These are phyloP conservation scores for Strigamia crassipes DNA, from an alignment of 2,888 invertebrate genomes.

Conservation along the genomic window DNA sequence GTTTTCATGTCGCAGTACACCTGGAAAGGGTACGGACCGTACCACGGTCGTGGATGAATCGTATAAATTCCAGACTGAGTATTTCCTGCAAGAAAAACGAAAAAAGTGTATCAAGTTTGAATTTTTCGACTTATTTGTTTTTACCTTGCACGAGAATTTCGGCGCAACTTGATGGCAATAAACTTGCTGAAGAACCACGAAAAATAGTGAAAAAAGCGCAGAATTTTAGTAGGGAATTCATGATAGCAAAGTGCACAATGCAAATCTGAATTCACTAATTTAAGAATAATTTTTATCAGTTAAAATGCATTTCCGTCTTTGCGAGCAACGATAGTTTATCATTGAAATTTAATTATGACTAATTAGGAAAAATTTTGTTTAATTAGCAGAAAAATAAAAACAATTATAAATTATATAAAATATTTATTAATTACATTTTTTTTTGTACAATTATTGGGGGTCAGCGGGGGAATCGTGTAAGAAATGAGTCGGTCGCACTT, in stretches of 20 bases:
- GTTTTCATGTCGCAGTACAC: conserved; percentile 61
- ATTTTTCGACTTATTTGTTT: not conserved
- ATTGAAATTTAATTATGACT: too few relatives aligned
- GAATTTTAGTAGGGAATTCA: not conserved
- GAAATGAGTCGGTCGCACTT: not conserved
- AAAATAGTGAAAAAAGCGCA: not conserved
- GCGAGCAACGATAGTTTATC: too few relatives aligned
- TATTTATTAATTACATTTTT: too few relatives aligned
- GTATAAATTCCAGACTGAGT: conserved; percentile 67
- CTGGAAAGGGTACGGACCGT: conserved; percentile 66
- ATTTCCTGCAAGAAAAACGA: not conserved
- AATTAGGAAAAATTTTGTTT: too few relatives aligned
- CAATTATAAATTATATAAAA: too few relatives aligned
- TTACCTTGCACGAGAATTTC: not conserved
- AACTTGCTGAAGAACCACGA: not conserved
- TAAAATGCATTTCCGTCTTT: too few relatives aligned
- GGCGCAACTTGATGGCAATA: not conserved
- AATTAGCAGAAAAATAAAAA: too few relatives aligned
- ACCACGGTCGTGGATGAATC: conserved; percentile 65
- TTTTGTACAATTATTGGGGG: too few relatives aligned
- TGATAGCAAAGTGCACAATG: not conserved
- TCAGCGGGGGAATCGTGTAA: too few relatives aligned
- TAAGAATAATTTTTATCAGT: too few relatives aligned
- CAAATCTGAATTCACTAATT: too few relatives aligned
- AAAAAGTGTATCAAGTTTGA: too few relatives aligned